phyloP scores from a whole-genome alignment of 2,113 vertebrate species.

The Melierax canorus region DNA sequence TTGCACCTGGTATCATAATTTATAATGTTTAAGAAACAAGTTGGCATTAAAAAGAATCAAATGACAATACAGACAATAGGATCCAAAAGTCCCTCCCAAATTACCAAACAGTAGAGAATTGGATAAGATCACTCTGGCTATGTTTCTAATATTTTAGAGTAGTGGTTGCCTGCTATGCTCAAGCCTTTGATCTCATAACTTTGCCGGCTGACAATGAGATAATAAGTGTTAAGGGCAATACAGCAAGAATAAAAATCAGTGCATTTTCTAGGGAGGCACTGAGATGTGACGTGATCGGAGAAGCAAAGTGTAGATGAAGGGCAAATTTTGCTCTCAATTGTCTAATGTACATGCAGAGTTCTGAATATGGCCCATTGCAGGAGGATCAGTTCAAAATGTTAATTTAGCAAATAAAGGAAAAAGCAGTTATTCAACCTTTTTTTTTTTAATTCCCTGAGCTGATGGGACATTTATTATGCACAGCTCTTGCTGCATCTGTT shows the following conservation, averaged over 20 bases:
- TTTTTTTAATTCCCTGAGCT: neutral
- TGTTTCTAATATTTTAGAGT: constrained; percentile 31
- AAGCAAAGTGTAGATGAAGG: neutral
- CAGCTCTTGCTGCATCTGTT: neutral
- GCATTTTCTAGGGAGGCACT: neutral
- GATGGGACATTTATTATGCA: neutral
- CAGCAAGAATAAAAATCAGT: constrained; percentile 3
- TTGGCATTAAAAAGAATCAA: constrained; percentile 11
- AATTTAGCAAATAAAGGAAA: neutral
- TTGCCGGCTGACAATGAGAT: neutral
- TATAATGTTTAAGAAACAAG: constrained; percentile 30
- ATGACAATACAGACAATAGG: neutral
- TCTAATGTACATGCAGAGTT: neutral
- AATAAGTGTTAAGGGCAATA: constrained; percentile 1
- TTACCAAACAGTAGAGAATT: neutral
- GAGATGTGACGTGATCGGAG: neutral
- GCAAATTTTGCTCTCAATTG: neutral
- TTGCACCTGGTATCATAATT: constrained; percentile 24
- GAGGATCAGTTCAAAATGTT: neutral
- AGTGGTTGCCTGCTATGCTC: neutral
- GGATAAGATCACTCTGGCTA: neutral
- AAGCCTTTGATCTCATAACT: constrained; percentile 34
- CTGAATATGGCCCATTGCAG: neutral
- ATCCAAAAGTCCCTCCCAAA: constrained; percentile 6
- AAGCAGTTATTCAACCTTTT: neutral